Conservation (phyloP, 2,888 invertebrate genomes). For the Norana najaformis region DNA sequence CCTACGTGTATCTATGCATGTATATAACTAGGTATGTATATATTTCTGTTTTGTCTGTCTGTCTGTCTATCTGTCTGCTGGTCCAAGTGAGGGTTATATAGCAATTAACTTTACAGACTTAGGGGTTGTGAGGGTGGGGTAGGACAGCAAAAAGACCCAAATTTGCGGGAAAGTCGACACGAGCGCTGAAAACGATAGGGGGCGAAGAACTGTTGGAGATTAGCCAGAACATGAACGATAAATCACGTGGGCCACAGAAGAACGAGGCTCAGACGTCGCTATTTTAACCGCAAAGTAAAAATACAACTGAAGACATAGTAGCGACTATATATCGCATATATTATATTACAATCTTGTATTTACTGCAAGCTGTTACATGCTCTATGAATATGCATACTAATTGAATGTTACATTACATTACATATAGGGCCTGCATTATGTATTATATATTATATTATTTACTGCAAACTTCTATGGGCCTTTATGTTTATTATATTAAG, state of each 20-base stretch:
- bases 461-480: no score
- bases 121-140: not conserved
- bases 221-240: conserved; percentile 1
- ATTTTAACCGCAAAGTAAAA: not conserved
- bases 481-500: no score
- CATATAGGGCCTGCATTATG: no score
- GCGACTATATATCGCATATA: not conserved
- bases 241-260: not conserved
- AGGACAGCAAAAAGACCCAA: not conserved
- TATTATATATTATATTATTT: no score
- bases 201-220: not conserved
- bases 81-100: no score
- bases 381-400: no score
- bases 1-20: not conserved
- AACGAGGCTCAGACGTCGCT: not conserved
- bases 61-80: not conserved
- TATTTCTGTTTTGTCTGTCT: not conserved
- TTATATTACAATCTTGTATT: no score
- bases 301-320: not conserved
- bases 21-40: no score
- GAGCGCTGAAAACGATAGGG: not conserved
- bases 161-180: not conserved
- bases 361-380: no score
- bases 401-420: no score
- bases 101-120: not conserved